These are phyloP conservation scores for Eidolon dupreanum DNA, from an alignment of 2,797 vertebrate genomes.

Conservation along the genomic window DNA sequence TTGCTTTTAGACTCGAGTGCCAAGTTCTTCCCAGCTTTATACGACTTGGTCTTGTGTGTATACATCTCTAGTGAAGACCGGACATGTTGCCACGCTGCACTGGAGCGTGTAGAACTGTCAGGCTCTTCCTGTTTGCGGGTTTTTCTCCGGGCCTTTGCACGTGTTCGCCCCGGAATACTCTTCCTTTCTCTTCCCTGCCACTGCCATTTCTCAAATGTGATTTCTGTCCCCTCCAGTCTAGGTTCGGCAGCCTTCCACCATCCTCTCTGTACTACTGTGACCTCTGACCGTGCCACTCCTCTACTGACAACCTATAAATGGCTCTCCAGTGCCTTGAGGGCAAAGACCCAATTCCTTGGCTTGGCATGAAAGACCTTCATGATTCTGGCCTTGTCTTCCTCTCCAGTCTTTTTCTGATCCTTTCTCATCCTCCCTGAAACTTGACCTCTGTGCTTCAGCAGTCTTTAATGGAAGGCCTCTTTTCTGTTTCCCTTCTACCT, in stretches of 20 bases:
- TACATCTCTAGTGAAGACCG: too few species aligned
- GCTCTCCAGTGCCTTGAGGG: neutral
- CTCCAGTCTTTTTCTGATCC: neutral
- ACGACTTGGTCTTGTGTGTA: neutral
- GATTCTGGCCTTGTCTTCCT: neutral
- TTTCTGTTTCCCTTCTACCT: neutral
- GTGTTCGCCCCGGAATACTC: neutral
- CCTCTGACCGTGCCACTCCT: neutral
- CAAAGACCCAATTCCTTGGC: neutral
- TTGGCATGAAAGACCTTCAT: neutral
- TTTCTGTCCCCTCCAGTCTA: neutral
- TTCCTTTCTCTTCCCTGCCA: neutral
- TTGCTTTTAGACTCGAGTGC: neutral
- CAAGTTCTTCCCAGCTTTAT: neutral
- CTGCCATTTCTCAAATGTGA: neutral
- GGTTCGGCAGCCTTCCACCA: neutral
- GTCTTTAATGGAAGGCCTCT: neutral
- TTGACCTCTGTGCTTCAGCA: neutral
- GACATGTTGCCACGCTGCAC: too few species aligned
- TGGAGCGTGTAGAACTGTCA: neutral
- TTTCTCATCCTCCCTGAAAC: neutral
- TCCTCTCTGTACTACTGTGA: neutral
- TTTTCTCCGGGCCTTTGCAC: neutral
- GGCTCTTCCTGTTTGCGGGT: neutral
- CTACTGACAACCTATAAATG: neutral